phyloP scores from a whole-genome alignment of 2,797 vertebrate genomes.

The Parambassis ranga region DNA sequence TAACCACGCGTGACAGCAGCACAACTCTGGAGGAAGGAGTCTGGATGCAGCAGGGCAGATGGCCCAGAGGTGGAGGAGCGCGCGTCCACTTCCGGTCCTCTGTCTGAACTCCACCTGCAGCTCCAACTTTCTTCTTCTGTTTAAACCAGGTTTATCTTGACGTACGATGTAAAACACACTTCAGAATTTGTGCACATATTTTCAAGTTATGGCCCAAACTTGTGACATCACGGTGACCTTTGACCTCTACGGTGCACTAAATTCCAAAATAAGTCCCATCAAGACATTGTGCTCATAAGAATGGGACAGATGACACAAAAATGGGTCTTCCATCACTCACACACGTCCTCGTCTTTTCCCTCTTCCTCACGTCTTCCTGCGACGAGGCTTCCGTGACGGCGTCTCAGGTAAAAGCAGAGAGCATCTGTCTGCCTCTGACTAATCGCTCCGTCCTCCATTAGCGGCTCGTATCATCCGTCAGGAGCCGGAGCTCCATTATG shows the following conservation, averaged over 20 bases:
- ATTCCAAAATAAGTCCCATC: too few species aligned
- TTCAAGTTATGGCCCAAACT: too few species aligned
- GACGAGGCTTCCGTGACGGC: neutral
- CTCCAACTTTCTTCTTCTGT: too few species aligned
- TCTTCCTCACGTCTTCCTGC: neutral
- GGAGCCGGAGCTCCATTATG: neutral
- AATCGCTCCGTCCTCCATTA: slow-evolving; percentile 4
- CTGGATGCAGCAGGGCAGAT: neutral
- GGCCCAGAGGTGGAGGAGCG: neutral
- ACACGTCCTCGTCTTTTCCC: neutral
- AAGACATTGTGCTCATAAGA: too few species aligned
- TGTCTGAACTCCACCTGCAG: too few species aligned
- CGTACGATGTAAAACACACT: too few species aligned
- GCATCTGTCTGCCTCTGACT: slow-evolving; percentile 9
- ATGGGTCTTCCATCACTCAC: neutral
- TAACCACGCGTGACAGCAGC: neutral
- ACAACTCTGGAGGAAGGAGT: neutral
- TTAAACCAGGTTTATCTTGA: too few species aligned
- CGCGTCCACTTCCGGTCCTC: too few species aligned
- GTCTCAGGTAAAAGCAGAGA: neutral
- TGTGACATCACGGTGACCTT: too few species aligned
- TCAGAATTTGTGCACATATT: too few species aligned
- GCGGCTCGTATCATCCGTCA: neutral
- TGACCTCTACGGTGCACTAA: too few species aligned
- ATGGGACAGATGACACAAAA: too few species aligned